Conservation (phyloP, 1,140 invertebrate species). For the Microplitis mediator region DNA sequence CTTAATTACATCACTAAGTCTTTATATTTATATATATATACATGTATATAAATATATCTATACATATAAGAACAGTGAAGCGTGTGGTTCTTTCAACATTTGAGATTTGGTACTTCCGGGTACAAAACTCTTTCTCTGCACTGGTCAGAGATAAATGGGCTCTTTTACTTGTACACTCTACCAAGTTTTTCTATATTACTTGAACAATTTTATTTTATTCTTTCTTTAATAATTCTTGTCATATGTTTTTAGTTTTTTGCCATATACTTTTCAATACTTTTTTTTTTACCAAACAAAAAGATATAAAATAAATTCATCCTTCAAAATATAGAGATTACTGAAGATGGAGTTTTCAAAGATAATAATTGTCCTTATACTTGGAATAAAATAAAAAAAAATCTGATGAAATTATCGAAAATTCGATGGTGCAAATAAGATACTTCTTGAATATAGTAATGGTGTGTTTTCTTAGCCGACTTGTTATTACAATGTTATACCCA, state of each 20-base stretch:
- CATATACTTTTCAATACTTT: background rate
- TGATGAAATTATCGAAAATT: background rate
- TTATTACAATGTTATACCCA: constrained; percentile 13
- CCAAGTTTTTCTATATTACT: constrained; percentile 4
- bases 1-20: background rate
- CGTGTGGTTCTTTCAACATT: background rate
- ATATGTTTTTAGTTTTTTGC: too few relatives aligned
- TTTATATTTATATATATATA: too few relatives aligned
- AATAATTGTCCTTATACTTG: background rate
- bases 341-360: background rate
- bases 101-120: constrained; percentile 41
- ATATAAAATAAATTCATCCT: too few relatives aligned
- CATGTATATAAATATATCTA: too few relatives aligned
- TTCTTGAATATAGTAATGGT: background rate
- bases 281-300: background rate
- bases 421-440: constrained; percentile 7
- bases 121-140: constrained; percentile 32
- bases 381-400: background rate
- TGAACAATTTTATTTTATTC: constrained; percentile 25
- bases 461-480: constrained; percentile 5
- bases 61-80: background rate
- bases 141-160: constrained; percentile 49
- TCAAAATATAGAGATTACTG: background rate
- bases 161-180: constrained; percentile 1
- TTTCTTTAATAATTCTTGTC: constrained; percentile 25